Base-by-base conservation (phyloP, 2,113 vertebrate species). In the human (Homo sapiens) region DNA sequence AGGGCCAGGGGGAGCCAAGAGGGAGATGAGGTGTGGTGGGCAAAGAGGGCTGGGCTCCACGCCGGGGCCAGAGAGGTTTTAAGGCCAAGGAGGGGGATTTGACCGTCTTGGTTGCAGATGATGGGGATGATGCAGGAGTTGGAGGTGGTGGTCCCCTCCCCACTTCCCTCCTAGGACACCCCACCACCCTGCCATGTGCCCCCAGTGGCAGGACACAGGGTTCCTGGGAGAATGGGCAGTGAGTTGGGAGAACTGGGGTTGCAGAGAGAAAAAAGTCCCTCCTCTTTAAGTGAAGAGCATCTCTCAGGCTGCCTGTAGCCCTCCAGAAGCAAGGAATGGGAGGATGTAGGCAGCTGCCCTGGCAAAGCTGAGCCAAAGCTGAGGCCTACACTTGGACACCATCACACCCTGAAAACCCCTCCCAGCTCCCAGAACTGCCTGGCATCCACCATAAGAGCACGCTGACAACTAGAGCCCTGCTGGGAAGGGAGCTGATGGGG, bases 121-220 rank as follows among this genome's bases (percentile, higher is more conserved):
- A 35, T 3, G 27, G 30, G 17, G 27, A 8, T 57, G 55, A 64
- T 18, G 1, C 0, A 1, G 57, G 70, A 43, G 22, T 32, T 61
- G 68, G 64, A 61, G 22, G 14, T 32, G 8, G 72, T 0, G 8
- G 2, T 27, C 35, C n/a, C 61, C 59, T n/a, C 40, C 43, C 30
- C 18, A 13, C 6, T 0, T 75, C 75, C 25, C 81, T 73, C 4
- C 27, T 32, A 11, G 57, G 27, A 64, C 12, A 64, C 61, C 27
- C 61, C 61, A 64, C 27, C 5, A 25, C 30, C 10, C 16, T 7
- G n/a, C 17, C 5, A 9, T n/a, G 40, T 12, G 6, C 30, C 20
- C 61, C 55, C 32, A 27, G n/a, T 27, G 75, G 30, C 35, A 55
- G 88, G 82, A n/a, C 59, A 25, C 35, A 30, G 50, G 52, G 85